Evolutionary conservation across 2,113 vertebrate species (phyloP), one percentile per base, ranked within the genome.

Genomic region (Guaruba guarouba): DNA sequence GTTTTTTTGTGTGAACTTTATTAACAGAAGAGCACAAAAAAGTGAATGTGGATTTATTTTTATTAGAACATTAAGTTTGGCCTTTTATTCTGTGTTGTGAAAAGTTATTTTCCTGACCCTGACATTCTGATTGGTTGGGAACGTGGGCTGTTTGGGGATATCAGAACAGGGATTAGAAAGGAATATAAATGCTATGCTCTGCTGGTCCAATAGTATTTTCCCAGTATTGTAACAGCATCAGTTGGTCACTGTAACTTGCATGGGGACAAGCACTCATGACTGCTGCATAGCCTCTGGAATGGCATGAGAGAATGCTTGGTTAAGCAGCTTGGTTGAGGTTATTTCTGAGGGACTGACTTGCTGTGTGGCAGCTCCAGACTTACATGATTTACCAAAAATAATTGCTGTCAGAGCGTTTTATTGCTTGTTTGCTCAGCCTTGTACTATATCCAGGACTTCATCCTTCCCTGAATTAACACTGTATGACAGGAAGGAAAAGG

Each of bases 401-500:
- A 83, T 83, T 93, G 63, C 82, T 95, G 54, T 83, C 88, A 59
- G 31, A 67, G 54, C 48, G 23, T 44, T 95, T 83, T 70, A 54
- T 31, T 91, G 68, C 71, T 83, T 88, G 24, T 83, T 96, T 90
- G 23, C 76, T 93, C 44, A 81, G 41, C 67, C 59, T 28, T 90
- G 31, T 80, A 3, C 59, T 82, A 19, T n/a, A 82, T 44, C 14
- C 46, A 85, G 44, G 51, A 31, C 48, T 82, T 83, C 33, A 46
- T 78, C 59, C 61, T 83, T 86, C 64, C 55, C 43, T 75, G 68
- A 86, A 78, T 70, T 62, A 86, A 54, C 71, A 39, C 4, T 78
- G 57, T 83, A 22, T 83, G 80, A 88, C 68, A 90, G 82, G 80
- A 90, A 94, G 59, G 59, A 88, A 88, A 80, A 93, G 68, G 28